Conservation (phyloP, 2,113 vertebrate genomes). For the Rhinolophus ferrumequinum region DNA sequence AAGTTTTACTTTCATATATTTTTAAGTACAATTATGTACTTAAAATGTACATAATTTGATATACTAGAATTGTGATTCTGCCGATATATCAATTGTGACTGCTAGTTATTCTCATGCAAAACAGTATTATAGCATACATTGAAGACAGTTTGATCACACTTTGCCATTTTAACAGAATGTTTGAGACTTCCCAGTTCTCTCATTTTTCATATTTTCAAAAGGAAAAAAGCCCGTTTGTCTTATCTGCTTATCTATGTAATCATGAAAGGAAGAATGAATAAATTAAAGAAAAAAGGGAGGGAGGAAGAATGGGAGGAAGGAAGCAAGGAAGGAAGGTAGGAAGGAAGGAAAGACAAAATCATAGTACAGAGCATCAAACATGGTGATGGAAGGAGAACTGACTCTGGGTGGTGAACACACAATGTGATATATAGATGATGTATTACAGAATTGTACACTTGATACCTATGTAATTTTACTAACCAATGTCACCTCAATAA, state of each 20-base stretch:
- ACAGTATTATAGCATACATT: not conserved
- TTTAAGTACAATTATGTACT: too few species aligned
- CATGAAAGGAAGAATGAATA: not conserved
- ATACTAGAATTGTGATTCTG: not conserved
- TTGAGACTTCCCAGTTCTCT: not conserved
- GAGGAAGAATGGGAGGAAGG: not conserved
- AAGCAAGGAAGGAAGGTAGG: not conserved
- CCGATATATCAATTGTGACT: not conserved
- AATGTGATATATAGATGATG: too few species aligned
- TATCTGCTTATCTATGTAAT: not conserved
- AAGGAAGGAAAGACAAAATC: not conserved
- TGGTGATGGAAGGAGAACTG: too few species aligned
- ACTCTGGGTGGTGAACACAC: too few species aligned
- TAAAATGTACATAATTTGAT: not conserved
- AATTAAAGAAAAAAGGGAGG: not conserved
- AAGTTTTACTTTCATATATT: too few species aligned
- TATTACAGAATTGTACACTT: too few species aligned
- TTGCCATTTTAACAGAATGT: not conserved
- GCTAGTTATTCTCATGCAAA: not conserved
- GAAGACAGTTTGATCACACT: not conserved
- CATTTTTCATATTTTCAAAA: slow-evolving; percentile 21
- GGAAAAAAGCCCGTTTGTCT: not conserved
- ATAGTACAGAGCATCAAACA: not conserved
- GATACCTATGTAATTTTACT: too few species aligned
- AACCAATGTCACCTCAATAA: too few species aligned